Conservation (phyloP, 2,888 invertebrate species). For the Lepas anatifera region DNA sequence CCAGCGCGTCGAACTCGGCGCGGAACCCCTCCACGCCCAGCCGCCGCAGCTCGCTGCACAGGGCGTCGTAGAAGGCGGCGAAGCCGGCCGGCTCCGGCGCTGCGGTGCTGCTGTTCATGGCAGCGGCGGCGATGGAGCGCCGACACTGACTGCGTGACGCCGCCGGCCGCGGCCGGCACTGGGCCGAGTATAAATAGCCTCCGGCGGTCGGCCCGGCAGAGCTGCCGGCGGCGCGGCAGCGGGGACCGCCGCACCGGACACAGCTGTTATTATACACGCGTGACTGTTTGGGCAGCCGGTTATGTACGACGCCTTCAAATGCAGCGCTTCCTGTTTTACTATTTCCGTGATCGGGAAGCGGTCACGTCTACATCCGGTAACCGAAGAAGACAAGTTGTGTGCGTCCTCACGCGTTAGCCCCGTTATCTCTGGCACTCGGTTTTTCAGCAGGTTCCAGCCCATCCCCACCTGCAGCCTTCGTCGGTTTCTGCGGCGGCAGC, state of each 20-base stretch:
- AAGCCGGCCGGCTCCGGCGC: not conserved
- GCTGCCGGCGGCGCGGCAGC: not conserved
- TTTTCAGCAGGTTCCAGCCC: too few relatives aligned
- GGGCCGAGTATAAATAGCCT: not conserved
- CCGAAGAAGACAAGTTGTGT: too few relatives aligned
- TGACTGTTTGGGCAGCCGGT: too few relatives aligned
- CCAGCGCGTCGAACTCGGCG: slow-evolving; percentile 9
- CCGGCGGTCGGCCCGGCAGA: not conserved
- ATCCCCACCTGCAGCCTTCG: too few relatives aligned
- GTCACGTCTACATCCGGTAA: too few relatives aligned
- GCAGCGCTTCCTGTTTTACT: too few relatives aligned
- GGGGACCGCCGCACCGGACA: not conserved
- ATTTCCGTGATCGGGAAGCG: too few relatives aligned
- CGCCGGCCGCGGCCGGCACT: not conserved
- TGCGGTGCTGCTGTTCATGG: not conserved
- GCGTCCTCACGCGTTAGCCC: too few relatives aligned
- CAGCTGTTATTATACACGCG: too few relatives aligned
- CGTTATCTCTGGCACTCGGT: too few relatives aligned
- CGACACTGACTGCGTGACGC: not conserved
- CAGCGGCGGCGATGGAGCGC: not conserved
- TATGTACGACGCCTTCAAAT: too few relatives aligned
- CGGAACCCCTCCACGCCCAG: not conserved
- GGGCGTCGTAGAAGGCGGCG: not conserved
- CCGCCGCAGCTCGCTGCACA: not conserved
- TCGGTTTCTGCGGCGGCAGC: too few relatives aligned